Conservation (phyloP, 2,797 vertebrate genomes). For the Novumbra hubbsi region DNA sequence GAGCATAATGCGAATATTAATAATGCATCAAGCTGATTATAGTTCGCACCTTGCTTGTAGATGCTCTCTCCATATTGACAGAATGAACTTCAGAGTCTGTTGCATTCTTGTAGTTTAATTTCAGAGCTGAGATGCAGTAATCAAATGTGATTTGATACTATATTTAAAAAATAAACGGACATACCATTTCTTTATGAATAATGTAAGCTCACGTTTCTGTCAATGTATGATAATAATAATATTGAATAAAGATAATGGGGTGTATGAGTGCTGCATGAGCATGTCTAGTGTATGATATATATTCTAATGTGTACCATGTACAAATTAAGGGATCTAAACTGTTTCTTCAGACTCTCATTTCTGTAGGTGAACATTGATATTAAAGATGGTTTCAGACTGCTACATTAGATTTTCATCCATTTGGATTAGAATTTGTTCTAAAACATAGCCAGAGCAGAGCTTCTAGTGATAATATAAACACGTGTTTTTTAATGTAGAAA, state of each 20-base stretch:
- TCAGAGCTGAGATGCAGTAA: not conserved
- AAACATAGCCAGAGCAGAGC: too few species aligned
- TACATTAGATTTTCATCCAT: too few species aligned
- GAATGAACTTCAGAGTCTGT: not conserved
- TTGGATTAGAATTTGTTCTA: too few species aligned
- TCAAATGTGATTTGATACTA: not conserved
- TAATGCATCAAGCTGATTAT: conserved; percentile 5
- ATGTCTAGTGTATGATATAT: not conserved
- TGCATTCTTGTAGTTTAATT: not conserved
- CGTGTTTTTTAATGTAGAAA: not conserved
- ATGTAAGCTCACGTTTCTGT: not conserved
- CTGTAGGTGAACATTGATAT: too few species aligned
- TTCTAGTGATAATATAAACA: not conserved
- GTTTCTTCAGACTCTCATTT: too few species aligned
- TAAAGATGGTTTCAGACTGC: too few species aligned
- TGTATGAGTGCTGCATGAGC: not conserved
- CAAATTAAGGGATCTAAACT: too few species aligned
- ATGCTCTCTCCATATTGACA: not conserved
- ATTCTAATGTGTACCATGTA: not conserved
- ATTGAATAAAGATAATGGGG: too few species aligned
- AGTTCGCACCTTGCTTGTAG: not conserved
- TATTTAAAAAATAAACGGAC: not conserved
- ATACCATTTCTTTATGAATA: conserved; percentile 6
- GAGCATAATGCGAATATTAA: conserved; percentile 5
- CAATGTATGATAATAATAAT: not conserved